A percentile compares a stretch with the other conserved stretches of the same genome.
These are phyloP conservation scores for Pristionchus exspectatus DNA, from an alignment of 2,888 invertebrate species.

Conservation along the genomic window DNA sequence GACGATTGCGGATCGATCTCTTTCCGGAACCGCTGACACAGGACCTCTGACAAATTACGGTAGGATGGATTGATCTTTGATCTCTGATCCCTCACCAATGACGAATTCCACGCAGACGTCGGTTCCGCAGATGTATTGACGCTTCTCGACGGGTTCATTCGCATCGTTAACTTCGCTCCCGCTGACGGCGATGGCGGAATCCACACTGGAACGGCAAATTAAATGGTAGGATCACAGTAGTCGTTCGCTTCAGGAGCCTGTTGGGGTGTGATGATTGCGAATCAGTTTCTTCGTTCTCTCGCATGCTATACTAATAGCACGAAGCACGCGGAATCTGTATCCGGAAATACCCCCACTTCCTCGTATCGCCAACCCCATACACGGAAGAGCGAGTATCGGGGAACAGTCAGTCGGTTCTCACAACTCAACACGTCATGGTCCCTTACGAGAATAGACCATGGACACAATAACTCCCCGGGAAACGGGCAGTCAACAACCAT, in stretches of 20 bases:
- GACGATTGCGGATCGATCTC: constrained; percentile 27
- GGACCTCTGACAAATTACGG: not conserved
- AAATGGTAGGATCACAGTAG: not conserved
- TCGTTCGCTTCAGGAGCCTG: no score
- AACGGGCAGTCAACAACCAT: not conserved
- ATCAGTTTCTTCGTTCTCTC: not conserved
- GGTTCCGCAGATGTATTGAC: constrained; percentile 45
- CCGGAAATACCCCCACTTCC: no score
- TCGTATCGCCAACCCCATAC: not conserved
- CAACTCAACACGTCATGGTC: not conserved
- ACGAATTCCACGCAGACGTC: constrained; percentile 52
- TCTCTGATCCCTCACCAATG: constrained; percentile 36
- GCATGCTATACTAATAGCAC: not conserved
- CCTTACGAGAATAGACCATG: not conserved
- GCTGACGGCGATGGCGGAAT: constrained; percentile 38
- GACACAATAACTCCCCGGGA: not conserved
- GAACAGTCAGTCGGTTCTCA: not conserved
- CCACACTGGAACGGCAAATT: not conserved
- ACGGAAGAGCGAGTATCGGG: not conserved
- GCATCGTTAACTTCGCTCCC: constrained; percentile 4
- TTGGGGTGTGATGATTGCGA: no score
- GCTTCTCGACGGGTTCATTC: constrained; percentile 35
- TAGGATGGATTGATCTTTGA: not conserved
- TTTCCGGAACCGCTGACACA: constrained; percentile 12
- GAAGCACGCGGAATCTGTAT: no score